Conservation (phyloP, 2,888 invertebrate genomes). For the Watsonalla binaria region DNA sequence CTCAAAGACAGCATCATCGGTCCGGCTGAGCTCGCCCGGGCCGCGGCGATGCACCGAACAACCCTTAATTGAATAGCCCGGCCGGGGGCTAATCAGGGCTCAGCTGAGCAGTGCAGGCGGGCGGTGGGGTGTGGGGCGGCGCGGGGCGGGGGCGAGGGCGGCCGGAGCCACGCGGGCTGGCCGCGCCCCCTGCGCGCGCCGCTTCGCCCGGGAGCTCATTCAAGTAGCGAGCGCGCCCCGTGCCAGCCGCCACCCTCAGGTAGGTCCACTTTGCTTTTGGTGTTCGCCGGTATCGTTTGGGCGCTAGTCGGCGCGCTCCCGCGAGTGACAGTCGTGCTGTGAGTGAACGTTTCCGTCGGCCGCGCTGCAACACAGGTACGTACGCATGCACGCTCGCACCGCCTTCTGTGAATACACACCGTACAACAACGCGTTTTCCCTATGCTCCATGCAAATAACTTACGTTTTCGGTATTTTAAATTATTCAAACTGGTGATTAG, state of each 20-base stretch:
- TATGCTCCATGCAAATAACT: slow-evolving; percentile 24
- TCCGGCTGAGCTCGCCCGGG: slow-evolving; percentile 36
- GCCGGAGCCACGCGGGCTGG: slow-evolving; percentile 77
- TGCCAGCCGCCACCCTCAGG: slow-evolving; percentile 76
- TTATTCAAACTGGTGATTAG: slow-evolving; percentile 17
- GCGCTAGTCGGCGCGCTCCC: slow-evolving; percentile 45
- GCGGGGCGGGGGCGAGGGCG: slow-evolving; percentile 47
- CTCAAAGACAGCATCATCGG: slow-evolving; percentile 48
- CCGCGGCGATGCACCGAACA: slow-evolving; percentile 64
- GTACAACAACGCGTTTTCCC: slow-evolving; percentile 22
- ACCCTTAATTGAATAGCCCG: slow-evolving; percentile 76
- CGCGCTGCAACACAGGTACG: slow-evolving; percentile 41
- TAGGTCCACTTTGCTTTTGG: slow-evolving; percentile 77
- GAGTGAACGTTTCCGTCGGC: slow-evolving; percentile 41
- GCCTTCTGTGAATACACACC: slow-evolving; percentile 25
- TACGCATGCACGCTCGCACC: slow-evolving; percentile 55
- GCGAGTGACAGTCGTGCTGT: slow-evolving; percentile 71
- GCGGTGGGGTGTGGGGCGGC: slow-evolving; percentile 34
- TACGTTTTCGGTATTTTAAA: slow-evolving; percentile 25
- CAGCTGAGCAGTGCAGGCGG: slow-evolving; percentile 69
- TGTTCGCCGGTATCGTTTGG: slow-evolving; percentile 65
- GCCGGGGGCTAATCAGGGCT: slow-evolving; percentile 75
- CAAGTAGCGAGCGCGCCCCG: slow-evolving; percentile 75
- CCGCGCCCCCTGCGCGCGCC: slow-evolving; percentile 82
- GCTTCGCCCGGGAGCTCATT: slow-evolving; percentile 73